These are phyloP conservation scores for Archips crataeganus DNA, from an alignment of 2,888 invertebrate species.

Conservation along the genomic window DNA sequence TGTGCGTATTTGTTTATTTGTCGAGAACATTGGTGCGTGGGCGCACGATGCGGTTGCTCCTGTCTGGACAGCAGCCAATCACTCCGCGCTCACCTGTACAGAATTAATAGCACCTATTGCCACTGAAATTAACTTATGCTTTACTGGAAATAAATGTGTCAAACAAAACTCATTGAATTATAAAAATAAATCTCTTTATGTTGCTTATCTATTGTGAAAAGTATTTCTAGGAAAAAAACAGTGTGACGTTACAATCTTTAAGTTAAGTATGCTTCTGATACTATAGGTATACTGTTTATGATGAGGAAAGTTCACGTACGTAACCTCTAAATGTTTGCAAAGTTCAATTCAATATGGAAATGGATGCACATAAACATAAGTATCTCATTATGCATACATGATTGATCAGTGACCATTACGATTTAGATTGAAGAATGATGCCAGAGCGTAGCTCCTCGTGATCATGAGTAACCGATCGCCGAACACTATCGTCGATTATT, in stretches of 20 bases:
- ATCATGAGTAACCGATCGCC: conserved; percentile 54
- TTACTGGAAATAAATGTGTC: conserved; percentile 36
- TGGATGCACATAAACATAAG: conserved; percentile 22
- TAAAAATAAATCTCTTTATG: neutral
- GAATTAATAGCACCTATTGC: conserved; percentile 63
- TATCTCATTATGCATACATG: conserved; percentile 25
- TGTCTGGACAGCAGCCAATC: conserved; percentile 75
- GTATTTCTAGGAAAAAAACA: too few species aligned
- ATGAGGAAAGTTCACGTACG: neutral
- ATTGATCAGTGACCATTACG: conserved; percentile 52
- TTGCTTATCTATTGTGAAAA: neutral
- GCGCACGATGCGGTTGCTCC: conserved; percentile 60
- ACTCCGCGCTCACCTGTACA: conserved; percentile 74
- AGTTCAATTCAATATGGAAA: too few species aligned
- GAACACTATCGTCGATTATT: conserved; percentile 53
- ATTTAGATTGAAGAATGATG: conserved; percentile 48
- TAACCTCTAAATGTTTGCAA: conserved; percentile 1
- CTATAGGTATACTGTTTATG: neutral
- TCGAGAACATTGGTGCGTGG: conserved; percentile 62
- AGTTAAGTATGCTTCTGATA: too few species aligned
- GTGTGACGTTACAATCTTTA: too few species aligned
- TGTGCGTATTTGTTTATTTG: conserved; percentile 69
- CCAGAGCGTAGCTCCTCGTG: conserved; percentile 53
- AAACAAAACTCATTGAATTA: conserved; percentile 2
- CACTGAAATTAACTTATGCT: conserved; percentile 53